Conservation (phyloP, 2,797 vertebrate species). For the Galaxias olidus region DNA sequence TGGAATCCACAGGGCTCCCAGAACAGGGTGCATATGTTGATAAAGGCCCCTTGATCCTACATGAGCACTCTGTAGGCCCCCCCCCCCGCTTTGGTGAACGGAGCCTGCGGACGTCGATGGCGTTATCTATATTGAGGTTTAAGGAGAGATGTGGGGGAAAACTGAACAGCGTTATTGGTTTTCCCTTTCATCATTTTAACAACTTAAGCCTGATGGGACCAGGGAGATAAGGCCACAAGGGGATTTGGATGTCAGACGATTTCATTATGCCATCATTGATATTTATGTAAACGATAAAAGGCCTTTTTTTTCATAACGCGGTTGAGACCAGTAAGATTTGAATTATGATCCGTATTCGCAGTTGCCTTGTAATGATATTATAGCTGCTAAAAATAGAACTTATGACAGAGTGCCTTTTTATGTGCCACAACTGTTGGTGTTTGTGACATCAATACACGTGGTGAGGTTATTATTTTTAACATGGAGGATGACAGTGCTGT, state of each 20-base stretch:
- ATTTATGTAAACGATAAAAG: background rate
- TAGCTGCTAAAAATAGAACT: background rate
- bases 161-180: too few species aligned
- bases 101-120: too few species aligned
- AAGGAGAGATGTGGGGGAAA: too few species aligned
- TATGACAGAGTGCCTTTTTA: constrained; percentile 27
- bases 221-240: background rate
- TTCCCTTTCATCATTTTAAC: background rate
- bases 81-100: too few species aligned
- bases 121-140: too few species aligned
- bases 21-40: too few species aligned
- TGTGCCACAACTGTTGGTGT: constrained; percentile 34
- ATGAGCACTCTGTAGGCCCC: too few species aligned
- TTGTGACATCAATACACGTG: constrained; percentile 31
- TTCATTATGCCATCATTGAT: background rate
- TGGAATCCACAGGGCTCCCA: too few species aligned
- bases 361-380: constrained; percentile 6
- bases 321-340: constrained; percentile 1
- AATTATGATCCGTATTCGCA: background rate
- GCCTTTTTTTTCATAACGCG: constrained; percentile 11
- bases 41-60: too few species aligned
- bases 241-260: background rate
- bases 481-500: constrained; percentile 40
- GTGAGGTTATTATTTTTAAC: constrained; percentile 45
- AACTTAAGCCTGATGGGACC: background rate